These are phyloP conservation scores for Charanyca ferruginea DNA, from an alignment of 2,888 invertebrate species.

Conservation along the genomic window DNA sequence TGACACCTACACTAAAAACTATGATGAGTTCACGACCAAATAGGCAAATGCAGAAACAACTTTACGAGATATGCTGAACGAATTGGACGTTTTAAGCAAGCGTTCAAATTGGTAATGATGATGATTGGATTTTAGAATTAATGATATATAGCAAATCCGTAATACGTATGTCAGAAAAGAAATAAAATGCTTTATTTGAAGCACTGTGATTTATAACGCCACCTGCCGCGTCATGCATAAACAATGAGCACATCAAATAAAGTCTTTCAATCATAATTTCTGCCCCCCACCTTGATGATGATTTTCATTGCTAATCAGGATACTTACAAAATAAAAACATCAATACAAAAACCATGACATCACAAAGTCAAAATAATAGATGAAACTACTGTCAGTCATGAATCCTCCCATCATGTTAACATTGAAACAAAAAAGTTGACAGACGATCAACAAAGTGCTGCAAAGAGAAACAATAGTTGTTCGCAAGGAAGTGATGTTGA, in stretches of 20 bases:
- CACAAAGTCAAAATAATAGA: constrained; percentile 36
- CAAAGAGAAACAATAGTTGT: constrained; percentile 53
- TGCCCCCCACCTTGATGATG: constrained; percentile 28
- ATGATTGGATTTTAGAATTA: constrained; percentile 7
- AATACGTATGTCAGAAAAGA: too few relatives aligned
- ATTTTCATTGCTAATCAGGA: constrained; percentile 29
- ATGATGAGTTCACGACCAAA: constrained; percentile 69
- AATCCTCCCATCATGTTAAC: constrained; percentile 36
- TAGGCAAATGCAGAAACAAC: constrained; percentile 53
- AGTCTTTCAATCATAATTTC: background rate
- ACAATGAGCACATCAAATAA: constrained; percentile 14
- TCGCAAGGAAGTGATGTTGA: constrained; percentile 62
- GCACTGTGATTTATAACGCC: background rate
- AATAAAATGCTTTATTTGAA: background rate
- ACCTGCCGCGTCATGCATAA: background rate
- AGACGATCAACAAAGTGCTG: constrained; percentile 46
- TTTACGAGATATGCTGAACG: constrained; percentile 51
- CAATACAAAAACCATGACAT: constrained; percentile 26
- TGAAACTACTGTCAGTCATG: constrained; percentile 44
- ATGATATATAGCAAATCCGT: background rate
- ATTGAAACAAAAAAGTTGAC: constrained; percentile 55
- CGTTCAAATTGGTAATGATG: constrained; percentile 40
- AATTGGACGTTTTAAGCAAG: constrained; percentile 46
- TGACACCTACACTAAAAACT: constrained; percentile 72
- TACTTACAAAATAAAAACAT: constrained; percentile 26